Evolutionary conservation across 1,140 invertebrate species (phyloP), one percentile per base, ranked within the genome.

Genomic region (Coptotermes formosanus): DNA sequence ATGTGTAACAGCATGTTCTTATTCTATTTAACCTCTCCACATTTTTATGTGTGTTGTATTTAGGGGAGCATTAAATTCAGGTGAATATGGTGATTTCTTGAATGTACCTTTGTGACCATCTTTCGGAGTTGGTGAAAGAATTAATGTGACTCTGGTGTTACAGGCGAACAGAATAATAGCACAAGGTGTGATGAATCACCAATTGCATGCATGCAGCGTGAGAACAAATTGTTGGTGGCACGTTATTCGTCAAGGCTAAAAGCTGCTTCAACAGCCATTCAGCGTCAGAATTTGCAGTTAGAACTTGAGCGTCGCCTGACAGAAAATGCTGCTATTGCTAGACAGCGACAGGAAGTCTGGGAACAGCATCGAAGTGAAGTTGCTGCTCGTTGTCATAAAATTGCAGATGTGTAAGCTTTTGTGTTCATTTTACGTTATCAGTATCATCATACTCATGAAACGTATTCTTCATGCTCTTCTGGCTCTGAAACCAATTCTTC

Each of bases 271-370:
- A 85, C 85, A 64, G 83, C 81, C n/a, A 38, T 82, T 3, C 85
- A 87, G 81, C 87, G 85, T 82, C 88, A 87, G 48, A 87, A 88
- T 85, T 85, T 87, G 38, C 87, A 88, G 52, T 82, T 88, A 81
- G 87, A 88, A 85, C 59, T 88, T 45, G 86, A 87, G 23, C 86
- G 86, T n/a, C 85, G 87, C 30, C 59, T 88, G 8, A 85, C 87
- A 75, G 88, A 88, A 85, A 88, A 88, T 48, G 84, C 82, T 30
- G 85, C 88, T 19, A 86, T 88, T 25, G 85, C 84, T 32, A 82
- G 86, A 52, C 87, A 88, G 43, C 85, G 82, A 59, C 64, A 85
- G 32, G 85, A 85, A 82, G 69, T 30, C n/a, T 85, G 85, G 85
- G 69, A 85, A 30, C 64, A 85, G 69, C 38, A 21, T 30, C 52